Conservation (phyloP, 2,888 invertebrate genomes). For the Diarsia dahlii region DNA sequence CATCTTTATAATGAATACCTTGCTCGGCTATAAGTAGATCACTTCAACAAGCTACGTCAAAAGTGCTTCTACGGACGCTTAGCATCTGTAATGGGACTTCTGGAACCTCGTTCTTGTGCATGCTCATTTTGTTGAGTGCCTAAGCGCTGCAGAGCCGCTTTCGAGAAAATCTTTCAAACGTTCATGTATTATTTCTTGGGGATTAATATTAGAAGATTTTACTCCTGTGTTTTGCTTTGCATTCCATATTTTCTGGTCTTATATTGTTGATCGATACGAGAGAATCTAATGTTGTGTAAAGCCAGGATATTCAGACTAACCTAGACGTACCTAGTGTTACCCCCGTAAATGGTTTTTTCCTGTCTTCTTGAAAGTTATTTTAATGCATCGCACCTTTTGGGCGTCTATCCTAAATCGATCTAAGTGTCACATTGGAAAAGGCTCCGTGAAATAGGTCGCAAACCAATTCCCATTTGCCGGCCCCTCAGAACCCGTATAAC, state of each 20-base stretch:
- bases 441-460: slow-evolving; percentile 9
- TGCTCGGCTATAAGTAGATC: background rate
- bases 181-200: slow-evolving; percentile 30
- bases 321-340: background rate
- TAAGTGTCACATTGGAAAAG: slow-evolving; percentile 1
- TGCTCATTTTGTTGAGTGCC: slow-evolving; percentile 44
- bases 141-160: slow-evolving; percentile 26
- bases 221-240: background rate
- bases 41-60: background rate
- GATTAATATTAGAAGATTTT: slow-evolving; percentile 9
- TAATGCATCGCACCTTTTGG: background rate
- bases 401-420: background rate
- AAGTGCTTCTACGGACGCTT: background rate
- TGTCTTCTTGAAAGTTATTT: background rate
- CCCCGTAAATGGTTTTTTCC: background rate
- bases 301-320: background rate
- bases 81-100: background rate
- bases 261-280: background rate
- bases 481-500: slow-evolving; percentile 14
- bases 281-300: background rate
- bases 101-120: slow-evolving; percentile 1
- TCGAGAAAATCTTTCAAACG: slow-evolving; percentile 14
- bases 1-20: background rate
- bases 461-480: slow-evolving; percentile 1
- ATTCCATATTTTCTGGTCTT: background rate